phyloP scores from a whole-genome alignment of 2,797 vertebrate species.

The Ceyx erithaca region DNA sequence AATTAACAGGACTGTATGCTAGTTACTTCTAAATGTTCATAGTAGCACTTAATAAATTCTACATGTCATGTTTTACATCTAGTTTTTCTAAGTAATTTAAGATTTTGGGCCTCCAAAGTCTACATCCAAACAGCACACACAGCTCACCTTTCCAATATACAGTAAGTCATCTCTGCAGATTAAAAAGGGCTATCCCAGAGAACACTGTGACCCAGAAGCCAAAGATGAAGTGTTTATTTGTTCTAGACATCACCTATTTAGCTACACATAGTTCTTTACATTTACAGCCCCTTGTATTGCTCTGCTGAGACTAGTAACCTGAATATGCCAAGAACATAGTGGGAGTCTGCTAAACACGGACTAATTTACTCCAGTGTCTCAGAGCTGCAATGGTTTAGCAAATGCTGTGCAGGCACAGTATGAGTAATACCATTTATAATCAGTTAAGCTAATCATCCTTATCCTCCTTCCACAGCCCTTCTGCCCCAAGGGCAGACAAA shows the following conservation, averaged over 20 bases:
- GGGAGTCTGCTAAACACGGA: background rate
- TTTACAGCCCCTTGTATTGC: constrained; percentile 15
- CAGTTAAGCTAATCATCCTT: constrained; percentile 21
- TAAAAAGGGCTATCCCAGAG: background rate
- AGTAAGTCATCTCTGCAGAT: background rate
- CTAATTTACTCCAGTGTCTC: background rate
- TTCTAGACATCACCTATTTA: constrained; percentile 4
- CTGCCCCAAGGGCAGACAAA: background rate
- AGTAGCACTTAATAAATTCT: background rate
- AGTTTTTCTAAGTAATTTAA: background rate
- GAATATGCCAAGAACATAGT: constrained; percentile 6
- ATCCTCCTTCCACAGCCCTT: background rate
- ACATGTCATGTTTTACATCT: background rate
- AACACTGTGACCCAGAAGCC: constrained; percentile 8
- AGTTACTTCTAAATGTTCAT: background rate
- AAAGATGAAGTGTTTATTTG: constrained; percentile 17
- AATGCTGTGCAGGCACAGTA: background rate
- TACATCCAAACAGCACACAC: background rate
- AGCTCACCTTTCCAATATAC: background rate
- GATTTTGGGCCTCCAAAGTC: background rate
- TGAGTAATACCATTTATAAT: background rate
- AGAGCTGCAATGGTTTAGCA: background rate
- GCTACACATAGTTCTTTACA: background rate
- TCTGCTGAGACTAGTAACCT: constrained; percentile 28
- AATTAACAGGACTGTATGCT: background rate